Percentiles rank a stretch among this genome's conserved stretches.
phyloP scores from a whole-genome alignment of 2,888 invertebrate species.

The Spisula solida region DNA sequence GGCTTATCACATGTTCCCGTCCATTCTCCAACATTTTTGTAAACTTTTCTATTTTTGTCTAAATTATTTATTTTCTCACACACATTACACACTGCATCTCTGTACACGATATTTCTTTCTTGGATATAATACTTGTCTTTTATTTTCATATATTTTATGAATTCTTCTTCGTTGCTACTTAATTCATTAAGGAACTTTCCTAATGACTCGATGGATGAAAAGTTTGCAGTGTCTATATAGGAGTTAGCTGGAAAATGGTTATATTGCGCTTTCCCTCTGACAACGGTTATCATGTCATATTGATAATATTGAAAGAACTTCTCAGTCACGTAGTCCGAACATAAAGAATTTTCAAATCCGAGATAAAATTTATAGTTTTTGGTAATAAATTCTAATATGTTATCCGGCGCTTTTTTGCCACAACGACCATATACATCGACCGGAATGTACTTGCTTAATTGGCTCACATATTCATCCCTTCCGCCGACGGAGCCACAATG shows the following conservation, averaged over 20 bases:
- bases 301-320: slow-evolving; percentile 79
- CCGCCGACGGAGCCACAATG: slow-evolving; percentile 68
- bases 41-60: slow-evolving; percentile 39
- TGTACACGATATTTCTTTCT: not conserved
- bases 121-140: slow-evolving; percentile 37
- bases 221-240: slow-evolving; percentile 84
- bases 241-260: slow-evolving; percentile 80
- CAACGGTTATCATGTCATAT: slow-evolving; percentile 80
- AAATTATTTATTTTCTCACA: slow-evolving; percentile 61
- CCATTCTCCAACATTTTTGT: slow-evolving; percentile 37
- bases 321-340: slow-evolving; percentile 84
- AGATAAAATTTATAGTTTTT: slow-evolving; percentile 81
- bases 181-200: slow-evolving; percentile 35
- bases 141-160: slow-evolving; percentile 47
- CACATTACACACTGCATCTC: slow-evolving; percentile 45
- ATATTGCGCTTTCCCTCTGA: slow-evolving; percentile 83
- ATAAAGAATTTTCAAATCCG: slow-evolving; percentile 83
- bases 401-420: slow-evolving; percentile 32
- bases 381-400: slow-evolving; percentile 36
- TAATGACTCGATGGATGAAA: slow-evolving; percentile 72
- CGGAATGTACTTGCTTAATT: slow-evolving; percentile 61
- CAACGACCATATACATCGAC: slow-evolving; percentile 74
- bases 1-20: slow-evolving; percentile 33
- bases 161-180: slow-evolving; percentile 44
- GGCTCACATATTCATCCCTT: slow-evolving; percentile 67